Percentiles rank a stretch among this genome's conserved stretches.
Conservation (phyloP, 2,797 vertebrate species). For the Leptoclinus maculatus region DNA sequence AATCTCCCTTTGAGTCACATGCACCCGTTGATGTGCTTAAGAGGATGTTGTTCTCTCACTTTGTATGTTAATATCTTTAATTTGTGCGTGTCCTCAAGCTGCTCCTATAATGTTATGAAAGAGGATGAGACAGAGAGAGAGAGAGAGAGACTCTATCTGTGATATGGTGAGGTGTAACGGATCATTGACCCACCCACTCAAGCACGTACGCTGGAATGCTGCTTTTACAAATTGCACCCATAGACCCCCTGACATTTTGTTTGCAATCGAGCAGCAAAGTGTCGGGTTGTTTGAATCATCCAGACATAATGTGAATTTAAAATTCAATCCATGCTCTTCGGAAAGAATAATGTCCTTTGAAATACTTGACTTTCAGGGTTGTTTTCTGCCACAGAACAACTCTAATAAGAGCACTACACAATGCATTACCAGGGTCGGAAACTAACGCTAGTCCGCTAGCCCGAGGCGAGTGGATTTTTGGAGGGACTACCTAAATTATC, state of each 20-base stretch:
- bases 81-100: constrained; percentile 38
- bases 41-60: constrained; percentile 47
- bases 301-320: constrained; percentile 64
- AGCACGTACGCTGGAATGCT: constrained; percentile 66
- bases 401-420: constrained; percentile 24
- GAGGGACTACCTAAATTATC: too few species aligned
- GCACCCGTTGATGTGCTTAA: constrained; percentile 18
- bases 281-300: constrained; percentile 58
- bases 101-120: constrained; percentile 46
- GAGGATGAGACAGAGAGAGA: constrained; percentile 51
- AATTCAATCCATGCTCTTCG: constrained; percentile 48
- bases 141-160: constrained; percentile 42
- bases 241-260: constrained; percentile 71
- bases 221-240: constrained; percentile 76
- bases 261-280: constrained; percentile 72
- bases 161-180: constrained; percentile 61
- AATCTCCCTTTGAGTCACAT: constrained; percentile 16
- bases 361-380: constrained; percentile 45
- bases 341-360: constrained; percentile 47
- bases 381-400: constrained; percentile 32
- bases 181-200: constrained; percentile 77
- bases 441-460: too few species aligned
- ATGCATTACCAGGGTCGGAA: too few species aligned
- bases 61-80: constrained; percentile 57
- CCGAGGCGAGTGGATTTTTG: too few species aligned